Percentiles rank a stretch among this genome's conserved stretches.
These are phyloP conservation scores for Peromyscus leucopus DNA, from an alignment of 2,113 vertebrate genomes.

Conservation along the genomic window DNA sequence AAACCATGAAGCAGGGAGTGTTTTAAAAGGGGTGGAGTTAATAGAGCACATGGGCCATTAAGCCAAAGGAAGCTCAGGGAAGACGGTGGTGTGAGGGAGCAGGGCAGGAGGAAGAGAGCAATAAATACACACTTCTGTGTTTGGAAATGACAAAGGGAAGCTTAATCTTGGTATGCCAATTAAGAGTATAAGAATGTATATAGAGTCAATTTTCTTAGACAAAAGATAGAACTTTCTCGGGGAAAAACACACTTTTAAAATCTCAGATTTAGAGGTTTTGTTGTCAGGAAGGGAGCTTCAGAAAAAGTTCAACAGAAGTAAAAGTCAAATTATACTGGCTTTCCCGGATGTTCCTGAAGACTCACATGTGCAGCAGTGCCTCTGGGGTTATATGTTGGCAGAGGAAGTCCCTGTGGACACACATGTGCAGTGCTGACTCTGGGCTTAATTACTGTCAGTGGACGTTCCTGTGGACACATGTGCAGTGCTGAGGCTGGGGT, in stretches of 20 bases:
- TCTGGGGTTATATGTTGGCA: not conserved
- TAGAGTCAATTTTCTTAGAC: not conserved
- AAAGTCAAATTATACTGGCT: not conserved
- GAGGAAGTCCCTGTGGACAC: no score
- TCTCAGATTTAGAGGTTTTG: not conserved
- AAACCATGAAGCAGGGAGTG: not conserved
- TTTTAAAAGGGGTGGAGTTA: not conserved
- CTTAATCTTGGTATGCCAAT: not conserved
- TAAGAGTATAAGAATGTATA: not conserved
- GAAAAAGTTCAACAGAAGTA: constrained; percentile 3
- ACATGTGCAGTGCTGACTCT: not conserved
- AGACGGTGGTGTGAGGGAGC: no score
- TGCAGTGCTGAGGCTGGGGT: not conserved
- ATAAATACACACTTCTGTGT: not conserved
- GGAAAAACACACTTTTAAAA: not conserved
- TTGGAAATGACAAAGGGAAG: not conserved
- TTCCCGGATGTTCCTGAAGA: not conserved
- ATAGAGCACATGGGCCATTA: not conserved
- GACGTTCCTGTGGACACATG: not conserved
- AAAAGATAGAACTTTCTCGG: not conserved
- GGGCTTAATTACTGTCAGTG: no score
- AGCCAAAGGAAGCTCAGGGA: not conserved
- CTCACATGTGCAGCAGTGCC: fast-evolving
- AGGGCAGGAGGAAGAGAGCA: not conserved
- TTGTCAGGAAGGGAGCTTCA: constrained; percentile 11